These are phyloP conservation scores for Tachina lurida DNA, from an alignment of 2,888 invertebrate genomes.

Conservation along the genomic window DNA sequence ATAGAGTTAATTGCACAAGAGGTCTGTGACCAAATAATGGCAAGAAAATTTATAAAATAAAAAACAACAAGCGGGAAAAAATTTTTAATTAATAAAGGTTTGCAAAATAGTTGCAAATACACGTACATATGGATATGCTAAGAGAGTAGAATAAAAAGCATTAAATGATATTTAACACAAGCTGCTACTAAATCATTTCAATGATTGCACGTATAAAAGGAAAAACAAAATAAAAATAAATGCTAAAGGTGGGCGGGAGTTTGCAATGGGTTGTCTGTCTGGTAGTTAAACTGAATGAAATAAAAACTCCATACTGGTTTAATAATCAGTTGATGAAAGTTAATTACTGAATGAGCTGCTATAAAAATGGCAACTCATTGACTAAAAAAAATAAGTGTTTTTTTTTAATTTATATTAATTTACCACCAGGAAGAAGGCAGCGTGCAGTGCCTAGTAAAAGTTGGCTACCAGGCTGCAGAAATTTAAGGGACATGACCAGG, in stretches of 20 bases:
- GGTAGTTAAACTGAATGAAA: not conserved
- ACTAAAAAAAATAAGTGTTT: conserved; percentile 14
- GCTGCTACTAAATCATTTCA: conserved; percentile 59
- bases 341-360: conserved; percentile 63
- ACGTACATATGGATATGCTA: not conserved
- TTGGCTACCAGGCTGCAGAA: not conserved
- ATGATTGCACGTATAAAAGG: conserved; percentile 34
- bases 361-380: conserved; percentile 60
- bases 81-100: conserved; percentile 20
- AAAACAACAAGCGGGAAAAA: not conserved
- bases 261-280: not conserved
- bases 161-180: conserved; percentile 56
- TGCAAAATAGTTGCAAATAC: conserved; percentile 2
- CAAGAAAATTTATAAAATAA: not conserved
- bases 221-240: not conserved
- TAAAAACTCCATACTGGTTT: conserved; percentile 30
- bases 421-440: not conserved
- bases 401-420: conserved; percentile 28
- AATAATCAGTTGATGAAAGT: conserved; percentile 68
- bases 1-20: conserved; percentile 63
- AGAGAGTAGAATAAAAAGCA: conserved; percentile 10
- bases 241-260: not conserved
- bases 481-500: not conserved
- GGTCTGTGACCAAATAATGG: conserved; percentile 65
- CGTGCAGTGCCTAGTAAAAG: conserved; percentile 14